Base-by-base conservation (phyloP, 2,888 invertebrate genomes). In the Belgica antarctica region DNA sequence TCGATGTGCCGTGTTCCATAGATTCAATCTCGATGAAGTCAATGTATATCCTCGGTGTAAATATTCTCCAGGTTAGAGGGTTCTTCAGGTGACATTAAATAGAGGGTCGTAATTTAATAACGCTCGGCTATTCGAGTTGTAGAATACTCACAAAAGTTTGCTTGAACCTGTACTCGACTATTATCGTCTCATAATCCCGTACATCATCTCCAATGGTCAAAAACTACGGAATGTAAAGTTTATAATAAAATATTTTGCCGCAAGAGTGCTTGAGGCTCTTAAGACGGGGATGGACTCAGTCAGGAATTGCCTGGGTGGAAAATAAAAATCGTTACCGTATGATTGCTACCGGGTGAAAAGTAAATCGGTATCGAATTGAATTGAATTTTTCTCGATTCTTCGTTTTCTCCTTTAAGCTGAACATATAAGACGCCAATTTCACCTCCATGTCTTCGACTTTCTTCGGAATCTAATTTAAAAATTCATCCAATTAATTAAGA, bases 341-440 rank as follows among this genome's bases (percentile, higher is more conserved):
- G 88, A 8, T 82, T 78, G 24, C 83, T 84, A 4, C 90, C 92
- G 0, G 92, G 92, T 75, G 89, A 79, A 71, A 80, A 81, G 72
- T 72, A 71, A 2, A 68, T 15, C 31, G 68, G 47, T 1, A 28
- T 22, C 52, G 47, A 34, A 27, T 68, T 85, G 71, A 89, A 78
- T 62, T 82, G 82, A 74, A 86, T 84, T 73, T 82, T 82, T 10
- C 86, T 85, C 4, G 85, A 85, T 72, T 82, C 84, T 71, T 81
- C 84, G 71, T 84, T 82, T 34, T 83, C 82, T 47, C 87, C 87
- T 66, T 89, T 84, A 28, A 90, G 80, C 0, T 84, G 85, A 12
- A 92, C 80, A 0, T 85, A 83, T 2, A 92, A 82, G 72, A 86
- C 85, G 1, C 92, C 92, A 1, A 90, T 84, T 77, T 92, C 92